Base-by-base conservation (phyloP, 2,888 invertebrate species). In the Cryptocephalus moraei region DNA sequence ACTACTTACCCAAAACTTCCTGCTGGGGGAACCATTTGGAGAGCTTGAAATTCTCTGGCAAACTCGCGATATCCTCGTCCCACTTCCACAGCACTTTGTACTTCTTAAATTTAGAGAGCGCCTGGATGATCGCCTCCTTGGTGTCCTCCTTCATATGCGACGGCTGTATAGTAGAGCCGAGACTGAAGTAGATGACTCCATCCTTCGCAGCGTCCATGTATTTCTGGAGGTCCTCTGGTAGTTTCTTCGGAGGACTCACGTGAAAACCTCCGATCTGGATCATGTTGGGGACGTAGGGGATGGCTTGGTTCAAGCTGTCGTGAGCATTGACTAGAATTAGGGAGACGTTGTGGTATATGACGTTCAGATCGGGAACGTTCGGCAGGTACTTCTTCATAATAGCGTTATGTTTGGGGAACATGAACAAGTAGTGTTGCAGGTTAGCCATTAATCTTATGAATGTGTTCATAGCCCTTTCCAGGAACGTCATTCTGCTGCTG, bases 61-160 rank as follows among this genome's bases (percentile, higher is more conserved):
- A 51, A 41, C 55, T 56, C n/a, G 56, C 56, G 13, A 33, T 39
- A 13, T 77, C 73, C 0, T 75, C 75, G 55, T 52, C 49, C 48
- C 81, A 84, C 68, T 84, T 84, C 82, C 81, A 82, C 13, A 85
- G 59, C 1, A 85, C 75, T 6, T 74, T 77, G 51, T 82, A 78
- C 51, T 81, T 80, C 0, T 83, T 57, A 22, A 22, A 22, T 50
- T 71, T 73, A 1, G 74, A 68, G 43, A 85, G 77, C 1, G 75
- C 75, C 47, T 76, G 75, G 8, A 78, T 63, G 34, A 85, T 73
- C 1, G 71, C 74, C 22, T 72, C 62, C 31, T 72, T 67, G 51
- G 74, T 77, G 1, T 76, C 73, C 0, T 61, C 54, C 0, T 77
- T 73, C 47, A 84, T 62, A 50, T 78, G 71, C 8, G 73, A 68